These are phyloP conservation scores for Andrena camellia DNA, from an alignment of 2,888 invertebrate genomes.

Conservation along the genomic window DNA sequence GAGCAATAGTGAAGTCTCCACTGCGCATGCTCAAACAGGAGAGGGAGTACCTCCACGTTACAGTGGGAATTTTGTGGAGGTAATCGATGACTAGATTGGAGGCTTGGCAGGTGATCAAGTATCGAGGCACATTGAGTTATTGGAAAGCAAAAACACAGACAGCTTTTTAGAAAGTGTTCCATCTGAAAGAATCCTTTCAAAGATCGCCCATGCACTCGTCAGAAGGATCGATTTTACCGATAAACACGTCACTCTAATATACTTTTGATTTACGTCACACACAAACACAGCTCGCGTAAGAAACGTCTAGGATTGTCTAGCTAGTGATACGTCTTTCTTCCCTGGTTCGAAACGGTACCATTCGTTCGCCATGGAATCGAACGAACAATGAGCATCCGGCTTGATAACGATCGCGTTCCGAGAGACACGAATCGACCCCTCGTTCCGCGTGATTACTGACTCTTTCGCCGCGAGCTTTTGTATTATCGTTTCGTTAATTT, in stretches of 20 bases:
- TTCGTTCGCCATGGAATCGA: background rate
- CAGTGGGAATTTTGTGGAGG: too few species aligned
- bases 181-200: background rate
- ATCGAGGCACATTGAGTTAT: too few species aligned
- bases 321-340: constrained; percentile 71
- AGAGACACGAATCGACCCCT: constrained; percentile 11
- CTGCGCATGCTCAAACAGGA: too few species aligned
- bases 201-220: background rate
- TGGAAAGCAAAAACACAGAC: too few species aligned
- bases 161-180: background rate
- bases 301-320: constrained; percentile 76
- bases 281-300: constrained; percentile 61
- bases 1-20: too few species aligned
- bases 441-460: constrained; percentile 3
- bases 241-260: constrained; percentile 34
- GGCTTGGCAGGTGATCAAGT: too few species aligned
- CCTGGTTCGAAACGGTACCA: constrained; percentile 34
- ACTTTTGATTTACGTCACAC: constrained; percentile 62
- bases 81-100: too few species aligned
- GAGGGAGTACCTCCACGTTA: too few species aligned
- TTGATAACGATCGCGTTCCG: constrained; percentile 1
- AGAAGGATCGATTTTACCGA: constrained; percentile 11
- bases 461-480: background rate
- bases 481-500: background rate
- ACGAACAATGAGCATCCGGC: constrained; percentile 13